phyloP scores from a whole-genome alignment of 1,140 invertebrate species.

The Scaptomyza pallida region DNA sequence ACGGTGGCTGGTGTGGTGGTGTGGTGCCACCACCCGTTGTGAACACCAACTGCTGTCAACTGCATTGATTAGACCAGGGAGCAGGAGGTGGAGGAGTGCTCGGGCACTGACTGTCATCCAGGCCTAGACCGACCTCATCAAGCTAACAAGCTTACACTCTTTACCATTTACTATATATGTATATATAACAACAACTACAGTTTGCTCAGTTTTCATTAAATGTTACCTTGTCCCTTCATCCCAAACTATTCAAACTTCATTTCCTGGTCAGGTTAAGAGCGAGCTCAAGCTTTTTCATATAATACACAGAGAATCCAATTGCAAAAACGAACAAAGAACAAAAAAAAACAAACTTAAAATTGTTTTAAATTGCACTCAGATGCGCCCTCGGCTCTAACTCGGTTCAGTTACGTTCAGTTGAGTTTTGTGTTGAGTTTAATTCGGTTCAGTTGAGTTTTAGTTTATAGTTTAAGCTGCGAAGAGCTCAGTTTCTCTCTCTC shows the following conservation, averaged over 20 bases:
- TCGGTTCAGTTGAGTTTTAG: neutral
- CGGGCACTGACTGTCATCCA: no score
- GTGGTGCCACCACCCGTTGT: slow-evolving; percentile 4
- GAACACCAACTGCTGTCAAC: slow-evolving; percentile 1
- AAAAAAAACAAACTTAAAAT: slow-evolving; percentile 56
- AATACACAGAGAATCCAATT: slow-evolving; percentile 60
- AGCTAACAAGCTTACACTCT: slow-evolving; percentile 12
- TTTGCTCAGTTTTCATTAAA: slow-evolving; percentile 55
- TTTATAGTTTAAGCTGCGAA: slow-evolving; percentile 12
- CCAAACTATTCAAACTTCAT: slow-evolving; percentile 45
- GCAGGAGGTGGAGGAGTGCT: no score
- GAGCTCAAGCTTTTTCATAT: slow-evolving; percentile 46
- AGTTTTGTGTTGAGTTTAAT: slow-evolving; percentile 1
- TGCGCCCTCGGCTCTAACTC: slow-evolving; percentile 3
- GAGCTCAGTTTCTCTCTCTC: slow-evolving; percentile 19
- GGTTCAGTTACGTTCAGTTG: neutral
- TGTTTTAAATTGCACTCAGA: slow-evolving; percentile 60
- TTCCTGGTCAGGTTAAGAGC: slow-evolving; percentile 40
- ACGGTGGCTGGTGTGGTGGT: neutral
- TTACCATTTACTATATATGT: no score
- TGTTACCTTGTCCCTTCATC: slow-evolving; percentile 21
- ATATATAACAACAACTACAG: no score
- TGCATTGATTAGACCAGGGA: slow-evolving; percentile 12
- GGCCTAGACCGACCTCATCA: slow-evolving; percentile 19
- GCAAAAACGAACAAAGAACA: no score